Base-by-base conservation (phyloP, 2,113 vertebrate genomes). In the Myrmecobius fasciatus region DNA sequence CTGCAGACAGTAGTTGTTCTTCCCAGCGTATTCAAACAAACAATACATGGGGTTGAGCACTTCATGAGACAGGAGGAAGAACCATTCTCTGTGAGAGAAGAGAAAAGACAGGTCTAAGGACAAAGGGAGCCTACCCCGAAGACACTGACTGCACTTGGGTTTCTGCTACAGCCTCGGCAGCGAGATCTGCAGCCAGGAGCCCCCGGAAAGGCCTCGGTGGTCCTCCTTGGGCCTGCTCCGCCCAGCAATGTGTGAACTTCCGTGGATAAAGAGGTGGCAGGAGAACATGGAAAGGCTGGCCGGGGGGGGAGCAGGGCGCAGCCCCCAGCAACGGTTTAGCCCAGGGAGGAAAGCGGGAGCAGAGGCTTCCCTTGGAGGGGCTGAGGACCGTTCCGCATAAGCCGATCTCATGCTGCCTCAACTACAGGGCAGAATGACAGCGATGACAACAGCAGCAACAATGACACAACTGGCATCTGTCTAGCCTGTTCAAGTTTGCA, bases 1-100 rank as follows among this genome's bases (percentile, higher is more conserved):
- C 98, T 99, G 99, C 94, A 99, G 99, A 96, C 99, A 99, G 98
- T 99, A 99, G 98, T 99, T 99, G 98, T 99, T 99, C 98, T 99
- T 99, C 96, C 99, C 99, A 0, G 99, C 99, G 0, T 99, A 99
- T 95, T 99, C 99, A 0, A 99, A 99, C 93, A 99, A 98, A 96
- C 99, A 99, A 97, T 99, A 99, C 99, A 99, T 99, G 97, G 99
- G 99, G 98, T 99, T 99, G 94, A 99, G 98, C 96, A 99, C 99
- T 97, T 99, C 99, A 0, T 99, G 99, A 95, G 99, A 99, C 97
- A 99, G 98, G 88, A 99, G 99, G 98, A 99, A 99, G 98, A 99
- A 99, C 99, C 99, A 99, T 96, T 99, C 99, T 98, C 99, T 99
- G 98, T 10, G 93, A 93, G 95, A 4, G 36, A 97, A 92, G 95